Conservation (phyloP, 2,797 vertebrate genomes). For the Rhadinocentrus ornatus region DNA sequence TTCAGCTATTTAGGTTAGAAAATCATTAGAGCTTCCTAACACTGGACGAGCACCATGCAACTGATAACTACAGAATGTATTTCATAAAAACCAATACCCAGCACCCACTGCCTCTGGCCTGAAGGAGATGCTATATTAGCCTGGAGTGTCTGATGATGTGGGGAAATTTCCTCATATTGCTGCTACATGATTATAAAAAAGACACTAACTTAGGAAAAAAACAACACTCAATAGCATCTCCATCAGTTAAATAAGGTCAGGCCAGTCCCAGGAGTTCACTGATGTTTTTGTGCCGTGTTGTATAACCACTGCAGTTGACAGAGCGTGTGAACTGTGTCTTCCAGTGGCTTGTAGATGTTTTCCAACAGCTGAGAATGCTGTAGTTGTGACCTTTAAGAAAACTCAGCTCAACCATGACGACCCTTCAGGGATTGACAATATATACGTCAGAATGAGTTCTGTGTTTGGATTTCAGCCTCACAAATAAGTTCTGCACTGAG, state of each 20-base stretch:
- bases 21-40: constrained; percentile 10
- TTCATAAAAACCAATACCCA: constrained; percentile 16
- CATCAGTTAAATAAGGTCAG: constrained; percentile 38
- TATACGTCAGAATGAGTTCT: neutral
- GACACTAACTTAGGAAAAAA: neutral
- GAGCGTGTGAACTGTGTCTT: constrained; percentile 73
- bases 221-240: neutral
- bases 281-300: constrained; percentile 58
- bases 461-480: constrained; percentile 23
- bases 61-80: constrained; percentile 18
- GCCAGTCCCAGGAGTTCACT: constrained; percentile 33
- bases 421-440: constrained; percentile 10
- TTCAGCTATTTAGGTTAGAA: constrained; percentile 53
- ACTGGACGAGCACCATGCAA: constrained; percentile 16
- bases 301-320: constrained; percentile 50
- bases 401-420: constrained; percentile 27
- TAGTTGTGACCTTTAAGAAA: constrained; percentile 47
- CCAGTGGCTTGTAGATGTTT: constrained; percentile 47
- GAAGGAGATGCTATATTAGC: constrained; percentile 8
- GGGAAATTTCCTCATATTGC: neutral
- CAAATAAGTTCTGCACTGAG: neutral
- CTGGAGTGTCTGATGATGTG: constrained; percentile 4
- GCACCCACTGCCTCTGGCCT: neutral
- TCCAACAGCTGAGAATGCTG: constrained; percentile 69
- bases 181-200: constrained; percentile 2